Percentiles rank a stretch among this genome's conserved stretches.
phyloP scores from a whole-genome alignment of 2,113 vertebrate species.

The Mastomys natalensis region DNA sequence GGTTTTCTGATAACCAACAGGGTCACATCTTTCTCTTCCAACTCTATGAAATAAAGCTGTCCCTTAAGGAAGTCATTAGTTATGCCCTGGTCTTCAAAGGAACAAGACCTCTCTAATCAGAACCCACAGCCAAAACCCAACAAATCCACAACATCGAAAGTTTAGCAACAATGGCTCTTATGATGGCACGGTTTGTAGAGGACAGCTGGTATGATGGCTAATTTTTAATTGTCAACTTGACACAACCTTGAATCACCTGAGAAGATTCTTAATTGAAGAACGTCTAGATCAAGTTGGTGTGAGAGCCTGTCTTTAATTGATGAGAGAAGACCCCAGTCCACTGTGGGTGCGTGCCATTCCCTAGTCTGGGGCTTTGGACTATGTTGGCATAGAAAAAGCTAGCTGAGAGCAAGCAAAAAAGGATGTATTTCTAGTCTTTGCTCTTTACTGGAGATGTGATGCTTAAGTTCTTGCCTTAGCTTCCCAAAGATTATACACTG shows the following conservation, averaged over 20 bases:
- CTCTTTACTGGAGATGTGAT: background rate
- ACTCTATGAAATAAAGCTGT: constrained; percentile 2
- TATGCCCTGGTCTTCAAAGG: constrained; percentile 1
- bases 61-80: background rate
- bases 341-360: background rate
- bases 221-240: background rate
- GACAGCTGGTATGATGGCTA: background rate
- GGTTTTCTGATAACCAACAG: background rate
- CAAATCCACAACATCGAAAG: background rate
- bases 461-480: background rate
- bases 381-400: background rate
- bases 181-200: background rate
- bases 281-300: background rate
- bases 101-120: background rate
- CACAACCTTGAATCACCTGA: background rate
- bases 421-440: background rate
- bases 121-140: constrained; percentile 23
- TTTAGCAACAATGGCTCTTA: constrained; percentile 20
- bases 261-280: background rate
- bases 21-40: background rate
- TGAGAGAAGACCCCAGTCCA: background rate
- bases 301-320: background rate
- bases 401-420: background rate
- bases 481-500: too few species aligned
- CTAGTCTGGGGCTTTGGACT: background rate